Conservation (phyloP, 2,888 invertebrate species). For the Muscina levida region DNA sequence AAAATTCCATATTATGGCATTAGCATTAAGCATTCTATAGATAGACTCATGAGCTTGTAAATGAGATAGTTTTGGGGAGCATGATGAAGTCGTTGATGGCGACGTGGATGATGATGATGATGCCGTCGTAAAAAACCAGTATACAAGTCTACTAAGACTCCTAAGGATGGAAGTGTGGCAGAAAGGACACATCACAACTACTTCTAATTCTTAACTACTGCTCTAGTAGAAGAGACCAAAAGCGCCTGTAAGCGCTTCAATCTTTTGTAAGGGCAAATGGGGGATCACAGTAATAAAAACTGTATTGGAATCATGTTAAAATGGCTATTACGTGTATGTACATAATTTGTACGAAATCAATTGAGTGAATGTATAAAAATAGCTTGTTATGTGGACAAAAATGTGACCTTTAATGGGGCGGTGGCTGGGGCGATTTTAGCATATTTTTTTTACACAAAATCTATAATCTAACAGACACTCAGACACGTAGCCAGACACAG, state of each 20-base stretch:
- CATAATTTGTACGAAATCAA: slow-evolving; percentile 17
- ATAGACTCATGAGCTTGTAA: slow-evolving; percentile 44
- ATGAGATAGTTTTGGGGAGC: slow-evolving; percentile 49
- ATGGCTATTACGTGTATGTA: slow-evolving; percentile 7
- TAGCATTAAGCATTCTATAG: slow-evolving; percentile 41
- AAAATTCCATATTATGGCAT: slow-evolving; percentile 44
- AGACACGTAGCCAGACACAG: too few species aligned
- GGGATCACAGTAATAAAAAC: background rate
- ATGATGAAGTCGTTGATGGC: slow-evolving; percentile 5
- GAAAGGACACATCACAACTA: background rate
- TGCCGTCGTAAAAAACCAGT: background rate
- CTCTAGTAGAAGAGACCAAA: background rate
- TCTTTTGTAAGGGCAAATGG: background rate
- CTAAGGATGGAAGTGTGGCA: background rate
- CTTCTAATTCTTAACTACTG: background rate
- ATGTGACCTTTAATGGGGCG: background rate
- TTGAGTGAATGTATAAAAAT: slow-evolving; percentile 17
- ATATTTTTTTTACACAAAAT: background rate
- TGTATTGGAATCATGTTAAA: slow-evolving; percentile 19
- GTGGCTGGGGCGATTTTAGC: background rate
- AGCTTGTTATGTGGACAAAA: background rate
- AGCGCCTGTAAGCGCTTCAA: background rate
- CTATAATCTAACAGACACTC: too few species aligned
- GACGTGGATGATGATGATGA: background rate
- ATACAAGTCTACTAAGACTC: background rate